Evolutionary conservation across 2,113 vertebrate species (phyloP).

Genomic region (Perca flavescens): DNA sequence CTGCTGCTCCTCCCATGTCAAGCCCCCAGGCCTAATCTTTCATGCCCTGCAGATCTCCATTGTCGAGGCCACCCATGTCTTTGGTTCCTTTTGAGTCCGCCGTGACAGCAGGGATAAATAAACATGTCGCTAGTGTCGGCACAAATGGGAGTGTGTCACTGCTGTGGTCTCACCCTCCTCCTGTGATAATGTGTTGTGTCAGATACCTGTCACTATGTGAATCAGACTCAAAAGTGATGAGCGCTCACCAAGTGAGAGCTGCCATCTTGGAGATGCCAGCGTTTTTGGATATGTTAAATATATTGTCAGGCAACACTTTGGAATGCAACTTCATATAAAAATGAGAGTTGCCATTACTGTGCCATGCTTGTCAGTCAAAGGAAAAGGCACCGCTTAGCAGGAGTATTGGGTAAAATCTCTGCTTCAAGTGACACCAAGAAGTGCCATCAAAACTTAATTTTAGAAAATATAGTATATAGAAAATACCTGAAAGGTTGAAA

Average conservation of each 20-base stretch:
- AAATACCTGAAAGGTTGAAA: too few relatives aligned
- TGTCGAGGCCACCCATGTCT: too few relatives aligned
- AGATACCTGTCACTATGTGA: conserved; percentile 45
- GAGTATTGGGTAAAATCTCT: not conserved
- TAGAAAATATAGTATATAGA: too few relatives aligned
- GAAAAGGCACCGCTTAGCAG: not conserved
- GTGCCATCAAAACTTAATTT: too few relatives aligned
- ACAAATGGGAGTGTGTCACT: not conserved
- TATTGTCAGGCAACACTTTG: conserved; percentile 25
- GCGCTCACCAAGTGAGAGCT: conserved; percentile 19
- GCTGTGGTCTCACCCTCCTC: conserved; percentile 7
- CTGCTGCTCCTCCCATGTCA: too few relatives aligned
- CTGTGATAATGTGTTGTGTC: conserved; percentile 29
- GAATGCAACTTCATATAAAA: conserved; percentile 32
- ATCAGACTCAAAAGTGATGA: conserved; percentile 9
- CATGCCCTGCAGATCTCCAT: too few relatives aligned
- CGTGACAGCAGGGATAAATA: conserved; percentile 31
- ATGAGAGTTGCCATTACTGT: conserved; percentile 33
- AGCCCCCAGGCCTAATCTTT: too few relatives aligned
- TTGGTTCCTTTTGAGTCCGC: too few relatives aligned
- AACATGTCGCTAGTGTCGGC: conserved; percentile 16
- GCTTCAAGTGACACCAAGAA: too few relatives aligned
- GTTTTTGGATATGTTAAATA: conserved; percentile 38
- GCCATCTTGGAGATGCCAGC: conserved; percentile 19
- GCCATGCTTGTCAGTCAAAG: not conserved